Evolutionary conservation across 2,797 vertebrate species (phyloP), one percentile per base, ranked within the genome.

Genomic region (Clarias fuscus): DNA sequence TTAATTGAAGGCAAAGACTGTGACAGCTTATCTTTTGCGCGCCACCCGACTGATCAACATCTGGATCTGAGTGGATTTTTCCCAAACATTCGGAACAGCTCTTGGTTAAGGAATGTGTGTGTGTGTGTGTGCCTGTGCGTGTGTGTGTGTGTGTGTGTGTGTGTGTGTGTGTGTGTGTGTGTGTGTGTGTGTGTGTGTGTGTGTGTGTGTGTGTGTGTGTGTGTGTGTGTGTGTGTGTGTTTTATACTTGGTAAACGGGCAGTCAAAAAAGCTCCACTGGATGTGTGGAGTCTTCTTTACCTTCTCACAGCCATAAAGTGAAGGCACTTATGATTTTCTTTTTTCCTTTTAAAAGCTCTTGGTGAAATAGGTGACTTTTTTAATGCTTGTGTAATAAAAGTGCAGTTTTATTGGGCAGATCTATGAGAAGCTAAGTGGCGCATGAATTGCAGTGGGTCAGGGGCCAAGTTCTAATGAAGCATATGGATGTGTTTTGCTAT

Each of bases 401-500:
- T 59, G 40, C 22, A 48, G 61, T 85, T 84, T 79, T 68, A 61
- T 82, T 67, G 59, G 59, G 64, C 70, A 82, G 77, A 86, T 72
- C 82, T 68, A 61, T 81, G 85, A 72, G 85, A 82, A 71, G 86
- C 87, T 68, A 83, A 88, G 89, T 89, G 64, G 77, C 85, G 88
- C 91, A 92, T 91, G 89, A 90, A 87, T 86, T 84, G 84, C 72
- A 73, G 81, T 30, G 87, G 91, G 87, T 89, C 85, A 62, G 75
- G 61, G 85, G 91, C 86, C 82, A 62, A 68, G 67, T 80, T 90
- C 86, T 88, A 85, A 59, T 48, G 87, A 87, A 90, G 80, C 94
- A 95, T 89, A 89, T 95, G 95, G 90, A 94, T 89, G 88, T 92
- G 91, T 85, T 95, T 94, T 93, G 68, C 37, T 62, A 82, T 91